phyloP scores from a whole-genome alignment of 1,140 invertebrate genomes.

The Palaemon carinicauda region DNA sequence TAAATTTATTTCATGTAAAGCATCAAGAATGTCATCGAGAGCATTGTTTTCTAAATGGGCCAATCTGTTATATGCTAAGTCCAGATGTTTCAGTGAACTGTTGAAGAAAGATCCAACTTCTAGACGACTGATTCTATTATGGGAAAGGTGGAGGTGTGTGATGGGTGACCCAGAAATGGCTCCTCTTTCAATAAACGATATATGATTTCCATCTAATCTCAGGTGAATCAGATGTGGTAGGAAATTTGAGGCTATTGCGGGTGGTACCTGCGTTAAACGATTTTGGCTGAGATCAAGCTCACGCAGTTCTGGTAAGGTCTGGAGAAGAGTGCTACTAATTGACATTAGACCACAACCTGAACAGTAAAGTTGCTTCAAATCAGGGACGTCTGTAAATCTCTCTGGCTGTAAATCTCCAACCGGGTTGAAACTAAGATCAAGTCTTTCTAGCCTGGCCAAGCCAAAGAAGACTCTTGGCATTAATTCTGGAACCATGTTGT shows the following conservation, averaged over 20 bases:
- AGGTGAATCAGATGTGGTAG: slow-evolving; percentile 70
- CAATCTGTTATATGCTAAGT: slow-evolving; percentile 79
- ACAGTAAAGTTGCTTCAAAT: slow-evolving; percentile 74
- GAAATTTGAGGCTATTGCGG: slow-evolving; percentile 65
- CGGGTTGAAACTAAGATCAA: slow-evolving; percentile 80
- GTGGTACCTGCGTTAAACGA: slow-evolving; percentile 73
- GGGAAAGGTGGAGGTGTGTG: slow-evolving; percentile 70
- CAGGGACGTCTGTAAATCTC: slow-evolving; percentile 77
- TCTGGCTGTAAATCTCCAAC: slow-evolving; percentile 76
- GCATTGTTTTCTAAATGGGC: slow-evolving; percentile 72
- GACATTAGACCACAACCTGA: slow-evolving; percentile 74
- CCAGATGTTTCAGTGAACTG: slow-evolving; percentile 72
- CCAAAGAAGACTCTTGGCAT: slow-evolving; percentile 75
- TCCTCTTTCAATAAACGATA: slow-evolving; percentile 66
- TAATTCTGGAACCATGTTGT: slow-evolving; percentile 76
- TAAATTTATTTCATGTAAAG: slow-evolving; percentile 72
- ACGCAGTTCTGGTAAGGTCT: slow-evolving; percentile 66
- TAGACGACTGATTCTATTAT: slow-evolving; percentile 78
- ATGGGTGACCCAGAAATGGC: slow-evolving; percentile 64
- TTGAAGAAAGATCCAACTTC: slow-evolving; percentile 76
- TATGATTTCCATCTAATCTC: slow-evolving; percentile 78
- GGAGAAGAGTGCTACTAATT: slow-evolving; percentile 75
- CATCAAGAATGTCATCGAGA: slow-evolving; percentile 71
- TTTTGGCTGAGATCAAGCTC: slow-evolving; percentile 81
- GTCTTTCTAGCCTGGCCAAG: slow-evolving; percentile 72